phyloP scores from a whole-genome alignment of 2,888 invertebrate genomes.

The Gasteruption jaculator region DNA sequence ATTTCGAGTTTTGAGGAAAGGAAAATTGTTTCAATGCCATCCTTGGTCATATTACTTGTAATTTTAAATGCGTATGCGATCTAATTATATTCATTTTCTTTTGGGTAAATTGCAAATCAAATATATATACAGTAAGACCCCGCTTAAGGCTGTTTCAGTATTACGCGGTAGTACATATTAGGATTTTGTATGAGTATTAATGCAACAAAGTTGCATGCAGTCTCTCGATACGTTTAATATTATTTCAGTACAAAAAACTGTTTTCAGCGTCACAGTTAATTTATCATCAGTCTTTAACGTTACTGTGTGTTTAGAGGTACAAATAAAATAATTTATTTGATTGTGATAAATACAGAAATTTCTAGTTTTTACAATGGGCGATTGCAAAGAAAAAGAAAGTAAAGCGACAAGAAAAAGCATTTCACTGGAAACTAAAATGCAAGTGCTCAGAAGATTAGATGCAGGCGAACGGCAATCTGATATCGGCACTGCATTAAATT shows the following conservation, averaged over 20 bases:
- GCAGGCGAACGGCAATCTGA: conserved; percentile 15
- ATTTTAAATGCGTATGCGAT: too few species aligned
- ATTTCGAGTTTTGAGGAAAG: too few species aligned
- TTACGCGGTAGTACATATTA: conserved; percentile 12
- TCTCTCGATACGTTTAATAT: conserved; percentile 4
- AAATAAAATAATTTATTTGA: conserved; percentile 17
- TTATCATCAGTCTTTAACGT: conserved; percentile 14
- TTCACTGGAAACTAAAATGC: conserved; percentile 18
- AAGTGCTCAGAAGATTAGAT: conserved; percentile 16
- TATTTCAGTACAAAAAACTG: conserved; percentile 13
- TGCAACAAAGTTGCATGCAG: conserved; percentile 7
- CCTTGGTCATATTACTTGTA: too few species aligned
- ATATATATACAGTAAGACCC: conserved; percentile 13
- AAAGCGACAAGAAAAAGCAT: conserved; percentile 18
- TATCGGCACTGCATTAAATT: conserved; percentile 16
- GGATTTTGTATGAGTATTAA: too few species aligned
- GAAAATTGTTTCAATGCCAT: too few species aligned
- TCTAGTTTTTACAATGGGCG: conserved; percentile 10
- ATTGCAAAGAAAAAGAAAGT: conserved; percentile 11
- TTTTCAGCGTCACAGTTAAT: conserved; percentile 16
- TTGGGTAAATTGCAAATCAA: too few species aligned
- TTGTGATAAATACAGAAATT: conserved; percentile 10
- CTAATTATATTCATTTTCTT: too few species aligned
- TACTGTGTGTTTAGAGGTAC: conserved; percentile 16
- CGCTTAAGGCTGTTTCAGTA: conserved; percentile 17